Percentiles rank a stretch among this genome's conserved stretches.
Evolutionary conservation across 1,140 invertebrate species (phyloP).

Genomic region (Sminthurides bifidus): DNA sequence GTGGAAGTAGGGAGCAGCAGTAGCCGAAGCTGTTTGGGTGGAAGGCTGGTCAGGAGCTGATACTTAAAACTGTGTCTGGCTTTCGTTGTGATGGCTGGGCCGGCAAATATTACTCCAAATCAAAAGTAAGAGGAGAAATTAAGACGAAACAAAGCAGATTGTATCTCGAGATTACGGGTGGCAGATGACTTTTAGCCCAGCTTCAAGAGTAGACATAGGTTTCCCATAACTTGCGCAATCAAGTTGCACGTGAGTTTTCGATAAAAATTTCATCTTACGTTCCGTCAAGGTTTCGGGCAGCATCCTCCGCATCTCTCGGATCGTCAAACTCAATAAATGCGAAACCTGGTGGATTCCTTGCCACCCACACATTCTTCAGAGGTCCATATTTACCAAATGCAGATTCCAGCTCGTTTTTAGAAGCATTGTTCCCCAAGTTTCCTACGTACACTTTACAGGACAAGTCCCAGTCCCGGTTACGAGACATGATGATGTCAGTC

Average conservation of each 20-base stretch:
- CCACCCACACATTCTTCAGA: conserved; percentile 93
- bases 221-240: not conserved
- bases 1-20: no score
- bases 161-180: no score
- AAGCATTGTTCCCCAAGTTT: conserved; percentile 80
- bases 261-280: conserved; percentile 50
- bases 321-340: conserved; percentile 88
- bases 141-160: no score
- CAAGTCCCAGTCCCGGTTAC: conserved; percentile 80
- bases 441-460: conserved; percentile 99
- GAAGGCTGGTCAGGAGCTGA: no score
- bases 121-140: no score
- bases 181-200: no score
- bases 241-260: not conserved
- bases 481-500: conserved; percentile 12
- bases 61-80: no score
- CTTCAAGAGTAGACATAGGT: no score
- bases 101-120: no score
- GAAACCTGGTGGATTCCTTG: conserved; percentile 58
- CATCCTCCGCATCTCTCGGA: conserved; percentile 90
- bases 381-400: conserved; percentile 90
- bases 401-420: conserved; percentile 81
- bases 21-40: no score
- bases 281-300: conserved; percentile 87
- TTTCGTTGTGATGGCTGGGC: no score